phyloP scores from a whole-genome alignment of 2,888 invertebrate species.

The Exocentrus adspersus region DNA sequence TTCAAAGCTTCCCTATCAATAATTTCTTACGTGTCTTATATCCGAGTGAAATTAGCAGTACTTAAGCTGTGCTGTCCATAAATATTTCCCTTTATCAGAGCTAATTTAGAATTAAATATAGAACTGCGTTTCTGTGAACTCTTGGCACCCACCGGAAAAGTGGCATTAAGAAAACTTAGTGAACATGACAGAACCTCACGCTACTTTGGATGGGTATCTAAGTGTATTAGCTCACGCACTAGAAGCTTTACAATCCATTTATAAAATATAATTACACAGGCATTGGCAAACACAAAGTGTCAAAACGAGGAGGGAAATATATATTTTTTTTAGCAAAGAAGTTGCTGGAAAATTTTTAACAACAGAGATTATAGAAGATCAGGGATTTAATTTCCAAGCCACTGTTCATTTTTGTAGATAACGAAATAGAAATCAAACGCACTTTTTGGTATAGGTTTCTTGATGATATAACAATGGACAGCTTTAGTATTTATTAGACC shows the following conservation, averaged over 20 bases:
- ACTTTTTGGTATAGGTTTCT: too few relatives aligned
- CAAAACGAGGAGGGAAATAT: too few relatives aligned
- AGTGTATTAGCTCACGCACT: constrained; percentile 23
- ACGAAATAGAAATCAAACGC: too few relatives aligned
- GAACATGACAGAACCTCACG: constrained; percentile 42
- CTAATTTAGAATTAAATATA: constrained; percentile 45
- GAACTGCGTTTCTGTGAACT: constrained; percentile 43
- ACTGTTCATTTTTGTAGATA: too few relatives aligned
- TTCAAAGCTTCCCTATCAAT: too few relatives aligned
- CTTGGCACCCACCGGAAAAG: constrained; percentile 40
- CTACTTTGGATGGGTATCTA: constrained; percentile 29
- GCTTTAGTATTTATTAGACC: not conserved
- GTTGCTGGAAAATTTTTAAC: too few relatives aligned
- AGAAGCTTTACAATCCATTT: constrained; percentile 10
- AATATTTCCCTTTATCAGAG: constrained; percentile 37
- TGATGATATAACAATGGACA: too few relatives aligned
- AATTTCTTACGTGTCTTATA: too few relatives aligned
- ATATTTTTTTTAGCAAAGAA: too few relatives aligned
- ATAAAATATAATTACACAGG: not conserved
- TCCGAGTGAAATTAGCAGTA: not conserved
- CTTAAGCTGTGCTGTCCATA: constrained; percentile 27
- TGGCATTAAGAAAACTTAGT: constrained; percentile 43
- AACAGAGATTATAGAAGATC: too few relatives aligned
- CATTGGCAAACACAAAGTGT: too few relatives aligned
- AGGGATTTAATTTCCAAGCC: too few relatives aligned